Evolutionary conservation across 2,797 vertebrate genomes (phyloP).

Genomic region (Pagetopsis macropterus): DNA sequence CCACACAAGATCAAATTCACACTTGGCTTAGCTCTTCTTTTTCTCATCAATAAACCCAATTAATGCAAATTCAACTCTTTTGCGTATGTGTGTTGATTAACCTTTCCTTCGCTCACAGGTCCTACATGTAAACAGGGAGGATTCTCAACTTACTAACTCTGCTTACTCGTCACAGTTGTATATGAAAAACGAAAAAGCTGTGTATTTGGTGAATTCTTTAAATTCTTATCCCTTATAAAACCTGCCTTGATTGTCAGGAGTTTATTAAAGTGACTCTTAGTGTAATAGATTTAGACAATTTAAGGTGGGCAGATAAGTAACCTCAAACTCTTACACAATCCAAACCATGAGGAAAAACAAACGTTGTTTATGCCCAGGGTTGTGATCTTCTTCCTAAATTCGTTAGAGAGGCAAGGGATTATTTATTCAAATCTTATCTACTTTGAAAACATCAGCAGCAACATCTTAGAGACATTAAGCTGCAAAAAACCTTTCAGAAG

Average conservation of each 20-base stretch:
- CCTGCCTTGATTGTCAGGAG: slow-evolving; percentile 5
- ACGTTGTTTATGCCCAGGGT: slow-evolving; percentile 73
- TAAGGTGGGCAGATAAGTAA: slow-evolving; percentile 51
- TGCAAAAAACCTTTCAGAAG: slow-evolving; percentile 50
- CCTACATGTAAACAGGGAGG: too few species aligned
- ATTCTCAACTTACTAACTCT: not conserved
- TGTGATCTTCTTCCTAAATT: slow-evolving; percentile 55
- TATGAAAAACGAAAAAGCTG: not conserved
- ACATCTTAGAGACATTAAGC: slow-evolving; percentile 63
- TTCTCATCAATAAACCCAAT: too few species aligned
- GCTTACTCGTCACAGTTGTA: too few species aligned
- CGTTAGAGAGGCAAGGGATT: slow-evolving; percentile 60
- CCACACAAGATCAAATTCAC: too few species aligned
- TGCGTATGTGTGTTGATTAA: too few species aligned
- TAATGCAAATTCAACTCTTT: too few species aligned
- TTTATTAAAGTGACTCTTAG: slow-evolving; percentile 4
- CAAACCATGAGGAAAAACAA: slow-evolving; percentile 55
- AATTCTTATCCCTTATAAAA: not conserved
- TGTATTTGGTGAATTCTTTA: not conserved
- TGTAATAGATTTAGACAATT: slow-evolving; percentile 35
- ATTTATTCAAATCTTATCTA: slow-evolving; percentile 72
- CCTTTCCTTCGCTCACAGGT: too few species aligned
- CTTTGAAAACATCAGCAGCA: slow-evolving; percentile 74
- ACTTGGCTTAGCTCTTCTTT: too few species aligned
- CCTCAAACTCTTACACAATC: slow-evolving; percentile 43